Evolutionary conservation across 2,113 vertebrate species (phyloP).

Genomic region (Symphodus melops): DNA sequence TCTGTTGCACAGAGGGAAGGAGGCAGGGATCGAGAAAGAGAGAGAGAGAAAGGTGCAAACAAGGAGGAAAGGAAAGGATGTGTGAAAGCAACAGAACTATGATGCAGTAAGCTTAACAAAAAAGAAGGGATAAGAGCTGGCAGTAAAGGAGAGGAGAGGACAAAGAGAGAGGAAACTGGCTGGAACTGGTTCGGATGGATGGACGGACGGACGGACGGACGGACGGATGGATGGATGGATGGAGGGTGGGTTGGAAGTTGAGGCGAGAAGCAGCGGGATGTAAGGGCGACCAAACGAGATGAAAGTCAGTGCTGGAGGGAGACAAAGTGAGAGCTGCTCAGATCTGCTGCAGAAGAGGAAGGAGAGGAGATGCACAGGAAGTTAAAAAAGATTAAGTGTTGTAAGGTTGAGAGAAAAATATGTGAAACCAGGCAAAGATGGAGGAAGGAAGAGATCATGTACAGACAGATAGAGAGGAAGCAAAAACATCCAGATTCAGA

Average conservation of each 20-base stretch:
- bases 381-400: slow-evolving; percentile 1
- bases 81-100: slow-evolving; percentile 18
- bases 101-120: slow-evolving; percentile 12
- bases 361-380: neutral
- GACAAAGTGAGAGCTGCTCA: slow-evolving; percentile 41
- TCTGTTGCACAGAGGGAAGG: slow-evolving; percentile 64
- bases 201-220: slow-evolving; percentile 39
- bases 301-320: slow-evolving; percentile 44
- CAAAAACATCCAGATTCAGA: too few relatives aligned
- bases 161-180: slow-evolving; percentile 40
- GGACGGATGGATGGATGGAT: slow-evolving; percentile 43
- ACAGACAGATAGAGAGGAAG: slow-evolving; percentile 2
- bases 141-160: slow-evolving; percentile 21
- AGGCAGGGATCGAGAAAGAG: slow-evolving; percentile 46
- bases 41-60: slow-evolving; percentile 50
- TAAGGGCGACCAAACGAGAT: slow-evolving; percentile 60
- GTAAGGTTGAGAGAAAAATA: slow-evolving; percentile 18
- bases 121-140: neutral
- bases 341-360: slow-evolving; percentile 27
- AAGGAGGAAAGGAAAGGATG: slow-evolving; percentile 32
- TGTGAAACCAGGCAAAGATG: slow-evolving; percentile 19
- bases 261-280: slow-evolving; percentile 65
- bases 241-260: slow-evolving; percentile 62
- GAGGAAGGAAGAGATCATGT: slow-evolving; percentile 19
- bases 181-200: too few relatives aligned